Percentiles rank a stretch among this genome's conserved stretches.
Evolutionary conservation across 2,888 invertebrate genomes (phyloP).

Genomic region (Synergus laeviventris): DNA sequence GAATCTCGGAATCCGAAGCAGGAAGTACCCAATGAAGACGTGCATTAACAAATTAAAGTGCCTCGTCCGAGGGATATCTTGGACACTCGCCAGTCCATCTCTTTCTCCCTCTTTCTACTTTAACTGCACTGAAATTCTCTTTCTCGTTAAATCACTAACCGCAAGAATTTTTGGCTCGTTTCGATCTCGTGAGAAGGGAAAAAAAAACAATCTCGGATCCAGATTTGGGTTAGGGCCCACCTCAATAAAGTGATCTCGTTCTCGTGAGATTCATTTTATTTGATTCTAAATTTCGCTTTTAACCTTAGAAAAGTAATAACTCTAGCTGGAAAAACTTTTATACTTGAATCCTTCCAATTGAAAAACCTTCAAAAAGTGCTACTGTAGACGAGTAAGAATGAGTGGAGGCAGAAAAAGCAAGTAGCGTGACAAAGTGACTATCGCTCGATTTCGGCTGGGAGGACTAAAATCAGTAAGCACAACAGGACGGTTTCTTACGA

Average conservation of each 20-base stretch:
- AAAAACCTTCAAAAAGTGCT: neutral
- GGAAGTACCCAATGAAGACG: conserved; percentile 72
- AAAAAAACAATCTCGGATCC: conserved; percentile 5
- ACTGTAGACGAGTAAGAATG: conserved; percentile 31
- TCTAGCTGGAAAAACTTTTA: too few relatives aligned
- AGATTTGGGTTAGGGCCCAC: conserved; percentile 25
- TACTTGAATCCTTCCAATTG: too few relatives aligned
- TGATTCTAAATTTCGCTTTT: neutral
- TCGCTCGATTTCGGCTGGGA: conserved; percentile 21
- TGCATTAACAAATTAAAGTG: conserved; percentile 71
- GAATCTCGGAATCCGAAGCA: conserved; percentile 69
- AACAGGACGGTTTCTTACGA: conserved; percentile 38
- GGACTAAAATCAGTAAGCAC: conserved; percentile 37
- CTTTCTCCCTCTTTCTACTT: conserved; percentile 24
- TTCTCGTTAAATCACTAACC: conserved; percentile 32
- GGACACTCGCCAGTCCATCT: conserved; percentile 64
- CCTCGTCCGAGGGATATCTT: conserved; percentile 63
- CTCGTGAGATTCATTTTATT: neutral
- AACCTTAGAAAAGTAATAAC: too few relatives aligned
- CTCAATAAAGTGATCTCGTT: neutral
- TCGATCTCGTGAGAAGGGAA: neutral
- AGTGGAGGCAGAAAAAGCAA: conserved; percentile 43
- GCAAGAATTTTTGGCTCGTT: conserved; percentile 38
- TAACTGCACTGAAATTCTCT: conserved; percentile 18
- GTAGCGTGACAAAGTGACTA: conserved; percentile 41